phyloP scores from a whole-genome alignment of 2,888 invertebrate genomes.

The Trachelus tabidus region DNA sequence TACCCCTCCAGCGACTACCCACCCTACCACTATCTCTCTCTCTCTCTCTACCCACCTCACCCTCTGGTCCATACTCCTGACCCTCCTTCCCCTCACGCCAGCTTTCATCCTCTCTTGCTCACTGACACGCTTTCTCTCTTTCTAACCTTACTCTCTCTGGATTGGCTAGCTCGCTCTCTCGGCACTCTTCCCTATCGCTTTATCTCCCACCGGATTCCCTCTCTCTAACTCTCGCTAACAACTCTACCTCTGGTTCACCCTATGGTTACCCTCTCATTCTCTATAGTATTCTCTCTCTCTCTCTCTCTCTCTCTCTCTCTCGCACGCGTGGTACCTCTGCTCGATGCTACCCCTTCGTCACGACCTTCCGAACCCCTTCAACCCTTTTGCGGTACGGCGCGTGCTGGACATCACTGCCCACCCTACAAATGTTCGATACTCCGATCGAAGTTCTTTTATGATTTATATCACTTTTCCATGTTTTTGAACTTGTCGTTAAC shows the following conservation, averaged over 20 bases:
- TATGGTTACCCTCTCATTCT: background rate
- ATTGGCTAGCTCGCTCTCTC: slow-evolving; percentile 25
- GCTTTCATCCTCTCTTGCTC: slow-evolving; percentile 26
- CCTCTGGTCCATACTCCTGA: slow-evolving; percentile 1
- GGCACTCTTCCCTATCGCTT: slow-evolving; percentile 45
- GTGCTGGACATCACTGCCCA: slow-evolving; percentile 37
- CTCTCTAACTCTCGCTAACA: slow-evolving; percentile 20
- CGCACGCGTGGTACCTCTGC: background rate
- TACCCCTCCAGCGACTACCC: slow-evolving; percentile 1
- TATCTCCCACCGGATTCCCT: slow-evolving; percentile 44
- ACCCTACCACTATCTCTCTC: background rate
- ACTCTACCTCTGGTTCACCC: slow-evolving; percentile 10
- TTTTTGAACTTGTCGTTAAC: slow-evolving; percentile 5
- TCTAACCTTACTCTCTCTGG: slow-evolving; percentile 25
- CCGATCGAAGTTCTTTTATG: background rate
- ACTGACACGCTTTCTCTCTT: slow-evolving; percentile 34
- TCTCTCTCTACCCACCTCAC: slow-evolving; percentile 10
- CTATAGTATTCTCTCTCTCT: too few relatives aligned
- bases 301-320: too few relatives aligned
- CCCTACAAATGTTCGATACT: slow-evolving; percentile 16
- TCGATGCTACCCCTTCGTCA: background rate
- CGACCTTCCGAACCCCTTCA: slow-evolving; percentile 26
- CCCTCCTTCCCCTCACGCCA: slow-evolving; percentile 9
- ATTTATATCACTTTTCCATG: background rate
- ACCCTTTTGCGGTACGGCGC: slow-evolving; percentile 47